Evolutionary conservation across 2,888 invertebrate genomes (phyloP), one percentile per base, ranked within the genome.

Genomic region (Drosophila macrospina): DNA sequence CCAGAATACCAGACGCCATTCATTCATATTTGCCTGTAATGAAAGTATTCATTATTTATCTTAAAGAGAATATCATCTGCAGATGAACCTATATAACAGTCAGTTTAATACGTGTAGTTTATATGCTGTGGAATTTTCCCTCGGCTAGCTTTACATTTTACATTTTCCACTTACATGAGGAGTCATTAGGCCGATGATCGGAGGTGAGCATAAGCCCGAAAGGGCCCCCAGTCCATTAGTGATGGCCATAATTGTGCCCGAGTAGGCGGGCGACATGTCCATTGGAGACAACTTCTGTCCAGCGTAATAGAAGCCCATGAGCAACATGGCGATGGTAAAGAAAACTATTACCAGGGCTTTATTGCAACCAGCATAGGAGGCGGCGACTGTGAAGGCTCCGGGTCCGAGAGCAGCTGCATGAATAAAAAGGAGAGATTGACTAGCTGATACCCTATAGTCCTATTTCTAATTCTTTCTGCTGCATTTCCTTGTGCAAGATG

Each of bases 1-100:
- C 95, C 96, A 96, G 90, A 97, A 96, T 0, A 97, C 96, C 0
- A 93, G 80, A 15, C 95, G 93, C 97, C 97, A 97, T 92, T 96
- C 94, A 10, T 90, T 88, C 10, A 95, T 79, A 0, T 93, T 93
- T 28, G 94, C 93, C 95, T 94, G 24, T 4, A 30, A 3, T 10
- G 5, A n/a, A 37, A 32, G 50, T 2, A 20, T 20, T 20, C 1
- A 3, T 20, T 20, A 20, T 2, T 2, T 20, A n/a, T 20, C 20
- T 2, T 20, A 20, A 2, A 20, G 20, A n/a, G n/a, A n/a, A 20
- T 20, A 20, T 20, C 3, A 20, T 20, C 20, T 20, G n/a, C n/a
- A n/a, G n/a, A n/a, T n/a, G n/a, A n/a, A n/a, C n/a, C n/a, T n/a
- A n/a, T n/a, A n/a, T n/a, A n/a, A n/a, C n/a, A n/a, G n/a, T n/a